Evolutionary conservation across 2,113 vertebrate genomes (phyloP), one percentile per base, ranked within the genome.

Genomic region (Clinocottus analis): DNA sequence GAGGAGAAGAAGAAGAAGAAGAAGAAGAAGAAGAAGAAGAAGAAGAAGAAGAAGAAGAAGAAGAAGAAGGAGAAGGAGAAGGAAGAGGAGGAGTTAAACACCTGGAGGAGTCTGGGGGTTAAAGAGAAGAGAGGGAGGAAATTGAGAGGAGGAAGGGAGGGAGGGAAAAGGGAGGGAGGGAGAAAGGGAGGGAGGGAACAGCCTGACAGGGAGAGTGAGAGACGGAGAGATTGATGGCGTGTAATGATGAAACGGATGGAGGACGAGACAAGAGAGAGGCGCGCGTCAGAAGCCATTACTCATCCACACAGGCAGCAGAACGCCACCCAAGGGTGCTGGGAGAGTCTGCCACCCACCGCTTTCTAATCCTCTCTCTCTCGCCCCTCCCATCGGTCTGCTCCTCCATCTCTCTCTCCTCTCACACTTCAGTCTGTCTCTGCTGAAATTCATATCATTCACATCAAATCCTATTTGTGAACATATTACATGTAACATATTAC

Each of bases 181-280:
- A 5, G 58, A 66, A 17, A 27, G 31, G 25, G 79, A 70, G 72
- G 80, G 49, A 56, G 66, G 75, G 80, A 83, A 80, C 75, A 80
- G 86, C 80, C 86, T 89, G 91, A 89, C 81, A 82, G 80, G 67
- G 70, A 85, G 90, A 88, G 72, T 84, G 88, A 90, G 87, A 86
- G 90, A 89, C 37, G 87, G 76, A 0, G 88, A 91, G 89, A 92
- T 89, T 90, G 92, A 92, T 93, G 89, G 89, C 79, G 69, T 83
- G 90, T 92, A 93, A 92, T 92, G 90, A 92, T 91, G 89, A 91
- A 89, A 91, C 90, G 88, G 91, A 93, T 89, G 90, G 87, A 90
- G 84, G 92, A 89, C 87, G 83, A 92, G 90, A 89, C 89, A 87
- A 91, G 88, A 91, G 86, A 87, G 92, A 91, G 85, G 25, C 49